phyloP scores from a whole-genome alignment of 2,797 vertebrate genomes.

The Scyliorhinus canicula region DNA sequence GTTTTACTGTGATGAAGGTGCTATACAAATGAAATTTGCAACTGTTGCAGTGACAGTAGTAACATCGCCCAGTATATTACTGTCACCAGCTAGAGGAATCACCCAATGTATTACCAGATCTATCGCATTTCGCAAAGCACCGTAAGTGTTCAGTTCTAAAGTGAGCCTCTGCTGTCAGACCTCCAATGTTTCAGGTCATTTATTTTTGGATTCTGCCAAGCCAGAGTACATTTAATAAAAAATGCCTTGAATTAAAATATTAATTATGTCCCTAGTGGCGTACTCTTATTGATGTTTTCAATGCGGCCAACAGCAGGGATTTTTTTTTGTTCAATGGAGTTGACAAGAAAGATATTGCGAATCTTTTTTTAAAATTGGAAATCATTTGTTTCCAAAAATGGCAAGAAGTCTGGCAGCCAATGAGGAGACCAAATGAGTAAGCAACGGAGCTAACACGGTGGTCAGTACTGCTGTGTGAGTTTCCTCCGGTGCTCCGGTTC shows the following conservation, averaged over 20 bases:
- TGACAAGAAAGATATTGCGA: neutral
- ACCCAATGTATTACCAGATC: no score
- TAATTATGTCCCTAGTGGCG: neutral
- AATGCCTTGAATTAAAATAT: conserved; percentile 12
- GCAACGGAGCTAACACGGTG: no score
- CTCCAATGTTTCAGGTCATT: neutral
- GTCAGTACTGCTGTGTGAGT: no score
- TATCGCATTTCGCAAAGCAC: neutral
- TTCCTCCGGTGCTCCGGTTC: no score
- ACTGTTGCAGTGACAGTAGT: neutral
- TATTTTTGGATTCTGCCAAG: neutral
- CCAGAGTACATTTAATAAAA: neutral
- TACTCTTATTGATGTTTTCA: neutral
- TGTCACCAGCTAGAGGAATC: no score
- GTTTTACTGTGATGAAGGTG: neutral
- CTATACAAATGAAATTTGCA: neutral
- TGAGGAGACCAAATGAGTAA: neutral
- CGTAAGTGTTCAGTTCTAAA: neutral
- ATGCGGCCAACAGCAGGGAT: neutral
- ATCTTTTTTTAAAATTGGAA: neutral
- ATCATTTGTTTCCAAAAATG: neutral
- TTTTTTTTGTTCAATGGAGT: neutral
- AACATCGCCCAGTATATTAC: neutral
- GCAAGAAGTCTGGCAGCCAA: neutral
- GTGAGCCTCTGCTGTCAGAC: neutral